phyloP scores from a whole-genome alignment of 1,140 invertebrate genomes.

The Drosophila ananassae region DNA sequence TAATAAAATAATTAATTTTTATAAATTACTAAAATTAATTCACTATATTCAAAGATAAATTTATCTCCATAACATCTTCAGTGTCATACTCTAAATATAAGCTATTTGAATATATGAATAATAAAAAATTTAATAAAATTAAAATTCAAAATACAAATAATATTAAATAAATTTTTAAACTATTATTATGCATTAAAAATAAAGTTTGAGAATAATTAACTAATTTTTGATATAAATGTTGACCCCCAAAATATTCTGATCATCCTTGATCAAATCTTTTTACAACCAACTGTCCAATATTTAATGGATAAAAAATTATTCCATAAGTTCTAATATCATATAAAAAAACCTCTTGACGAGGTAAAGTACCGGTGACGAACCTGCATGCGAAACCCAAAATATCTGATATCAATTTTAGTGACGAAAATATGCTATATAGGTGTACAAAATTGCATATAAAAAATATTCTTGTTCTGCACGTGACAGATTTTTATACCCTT shows the following conservation, averaged over 20 bases:
- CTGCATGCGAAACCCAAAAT: too few species aligned
- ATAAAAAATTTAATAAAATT: conserved; percentile 82
- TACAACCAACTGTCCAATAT: conserved; percentile 55
- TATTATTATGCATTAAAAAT: conserved; percentile 81
- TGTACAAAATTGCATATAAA: too few species aligned
- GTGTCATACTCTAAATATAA: conserved; percentile 86
- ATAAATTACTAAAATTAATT: conserved; percentile 82
- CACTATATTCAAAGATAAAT: conserved; percentile 68
- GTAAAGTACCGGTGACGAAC: too few species aligned
- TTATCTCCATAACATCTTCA: conserved; percentile 86
- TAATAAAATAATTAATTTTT: conserved; percentile 83
- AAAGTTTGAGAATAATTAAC: conserved; percentile 54
- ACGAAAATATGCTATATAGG: too few species aligned
- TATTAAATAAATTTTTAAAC: conserved; percentile 85
- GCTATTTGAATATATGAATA: conserved; percentile 85
- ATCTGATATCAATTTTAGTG: too few species aligned
- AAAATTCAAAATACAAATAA: conserved; percentile 84
- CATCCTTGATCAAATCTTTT: conserved; percentile 85
- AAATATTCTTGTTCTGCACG: too few species aligned
- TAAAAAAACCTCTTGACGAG: too few species aligned
- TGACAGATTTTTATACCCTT: too few species aligned
- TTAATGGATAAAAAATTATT: conserved; percentile 52
- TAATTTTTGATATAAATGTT: conserved; percentile 76
- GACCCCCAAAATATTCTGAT: conserved; percentile 84
- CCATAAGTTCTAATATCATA: conserved; percentile 82